A percentile compares a stretch with the other conserved stretches of the same genome.
Evolutionary conservation across 2,888 invertebrate species (phyloP).

Genomic region (Heliconius ismenius): DNA sequence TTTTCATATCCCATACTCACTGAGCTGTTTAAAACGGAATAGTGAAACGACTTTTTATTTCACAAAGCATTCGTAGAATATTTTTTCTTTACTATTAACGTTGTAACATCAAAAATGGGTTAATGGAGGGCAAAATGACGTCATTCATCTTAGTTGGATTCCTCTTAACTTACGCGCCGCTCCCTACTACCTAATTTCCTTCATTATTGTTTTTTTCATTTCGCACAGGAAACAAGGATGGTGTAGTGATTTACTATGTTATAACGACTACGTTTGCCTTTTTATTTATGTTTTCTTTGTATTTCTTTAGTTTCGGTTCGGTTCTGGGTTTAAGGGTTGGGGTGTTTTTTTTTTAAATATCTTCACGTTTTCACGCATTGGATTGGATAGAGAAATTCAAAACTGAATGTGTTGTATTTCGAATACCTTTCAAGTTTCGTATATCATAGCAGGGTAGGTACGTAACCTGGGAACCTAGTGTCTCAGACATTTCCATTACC

Average conservation of each 20-base stretch:
- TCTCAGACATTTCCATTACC: no score
- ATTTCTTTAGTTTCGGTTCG: not conserved
- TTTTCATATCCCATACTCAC: not conserved
- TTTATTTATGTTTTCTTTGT: conserved; percentile 4
- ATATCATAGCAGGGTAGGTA: no score
- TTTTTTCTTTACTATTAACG: conserved; percentile 27
- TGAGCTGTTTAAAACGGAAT: not conserved
- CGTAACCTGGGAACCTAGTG: no score
- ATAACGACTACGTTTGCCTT: conserved; percentile 15
- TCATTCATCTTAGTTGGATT: conserved; percentile 77
- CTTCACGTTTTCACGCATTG: not conserved
- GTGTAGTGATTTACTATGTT: conserved; percentile 41
- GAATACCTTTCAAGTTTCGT: not conserved
- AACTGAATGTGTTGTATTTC: not conserved
- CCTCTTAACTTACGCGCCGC: conserved; percentile 61
- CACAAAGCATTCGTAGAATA: conserved; percentile 22
- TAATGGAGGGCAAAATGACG: conserved; percentile 75
- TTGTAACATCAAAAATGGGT: conserved; percentile 55
- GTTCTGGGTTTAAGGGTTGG: not conserved
- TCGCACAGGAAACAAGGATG: conserved; percentile 38
- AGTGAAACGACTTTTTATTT: conserved; percentile 20
- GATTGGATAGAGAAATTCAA: not conserved
- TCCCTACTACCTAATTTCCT: conserved; percentile 62
- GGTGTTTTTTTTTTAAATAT: not conserved
- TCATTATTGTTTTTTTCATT: conserved; percentile 66